Evolutionary conservation across 1,140 invertebrate genomes (phyloP).

Genomic region (Bombus waltoni): DNA sequence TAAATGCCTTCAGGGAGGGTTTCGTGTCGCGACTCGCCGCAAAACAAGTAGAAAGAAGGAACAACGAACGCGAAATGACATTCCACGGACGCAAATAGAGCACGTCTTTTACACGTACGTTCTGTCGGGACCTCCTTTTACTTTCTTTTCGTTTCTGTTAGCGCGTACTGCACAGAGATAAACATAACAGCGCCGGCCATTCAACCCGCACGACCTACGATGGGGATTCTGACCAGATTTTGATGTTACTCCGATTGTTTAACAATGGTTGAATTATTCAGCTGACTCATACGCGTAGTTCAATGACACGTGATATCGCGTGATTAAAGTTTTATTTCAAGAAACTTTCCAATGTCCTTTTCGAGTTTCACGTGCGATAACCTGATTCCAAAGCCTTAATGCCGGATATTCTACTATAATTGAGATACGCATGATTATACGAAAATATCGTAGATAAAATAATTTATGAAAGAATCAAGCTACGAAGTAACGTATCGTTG

Average conservation of each 20-base stretch:
- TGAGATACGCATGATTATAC: neutral
- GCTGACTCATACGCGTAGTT: too few relatives aligned
- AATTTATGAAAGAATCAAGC: neutral
- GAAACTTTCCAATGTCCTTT: too few relatives aligned
- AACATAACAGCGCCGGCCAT: conserved; percentile 66
- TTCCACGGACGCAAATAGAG: conserved; percentile 66
- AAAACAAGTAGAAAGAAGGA: conserved; percentile 54
- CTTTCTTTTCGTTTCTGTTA: conserved; percentile 45
- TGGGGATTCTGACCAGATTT: conserved; percentile 8
- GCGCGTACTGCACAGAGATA: conserved; percentile 53
- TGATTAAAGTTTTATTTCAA: too few relatives aligned
- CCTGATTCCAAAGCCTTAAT: too few relatives aligned
- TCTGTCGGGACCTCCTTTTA: conserved; percentile 33
- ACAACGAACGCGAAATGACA: conserved; percentile 53
- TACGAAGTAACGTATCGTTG: neutral
- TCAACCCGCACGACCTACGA: conserved; percentile 52
- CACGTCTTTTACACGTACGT: conserved; percentile 51
- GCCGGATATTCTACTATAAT: neutral
- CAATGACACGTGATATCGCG: neutral
- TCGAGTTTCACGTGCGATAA: too few relatives aligned
- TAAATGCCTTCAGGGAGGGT: conserved; percentile 43
- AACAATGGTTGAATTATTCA: neutral
- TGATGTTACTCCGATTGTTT: neutral
- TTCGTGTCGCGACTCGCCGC: conserved; percentile 40
- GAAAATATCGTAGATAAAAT: neutral